These are phyloP conservation scores for Trialeurodes vaporariorum DNA, from an alignment of 1,140 invertebrate species.

Conservation along the genomic window DNA sequence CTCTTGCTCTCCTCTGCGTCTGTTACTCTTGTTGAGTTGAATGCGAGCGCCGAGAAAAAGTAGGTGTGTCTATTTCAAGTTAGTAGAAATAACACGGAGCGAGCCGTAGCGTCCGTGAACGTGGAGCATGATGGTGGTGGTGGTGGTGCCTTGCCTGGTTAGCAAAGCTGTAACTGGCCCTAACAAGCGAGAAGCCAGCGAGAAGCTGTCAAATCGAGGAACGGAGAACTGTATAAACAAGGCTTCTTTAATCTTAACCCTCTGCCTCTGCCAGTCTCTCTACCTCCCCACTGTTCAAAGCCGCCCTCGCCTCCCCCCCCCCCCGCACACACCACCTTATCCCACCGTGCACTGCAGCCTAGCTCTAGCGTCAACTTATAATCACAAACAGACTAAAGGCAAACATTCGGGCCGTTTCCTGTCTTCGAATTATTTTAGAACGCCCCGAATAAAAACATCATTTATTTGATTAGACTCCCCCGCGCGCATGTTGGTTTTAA, in stretches of 20 bases:
- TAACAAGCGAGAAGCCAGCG: neutral
- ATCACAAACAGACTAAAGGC: neutral
- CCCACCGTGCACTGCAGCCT: too few species aligned
- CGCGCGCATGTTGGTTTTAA: neutral
- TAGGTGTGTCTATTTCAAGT: neutral
- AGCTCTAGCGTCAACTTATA: neutral
- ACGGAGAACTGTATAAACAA: neutral
- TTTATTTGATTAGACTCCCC: neutral
- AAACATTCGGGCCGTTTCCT: neutral
- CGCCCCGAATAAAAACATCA: neutral
- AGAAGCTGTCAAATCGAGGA: neutral
- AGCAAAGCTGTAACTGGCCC: neutral
- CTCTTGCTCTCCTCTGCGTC: neutral
- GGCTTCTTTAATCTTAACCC: neutral
- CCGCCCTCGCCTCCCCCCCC: too few species aligned
- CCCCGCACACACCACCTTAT: too few species aligned
- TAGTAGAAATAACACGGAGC: neutral
- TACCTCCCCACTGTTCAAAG: too few species aligned
- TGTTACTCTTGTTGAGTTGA: neutral
- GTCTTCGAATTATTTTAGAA: neutral
- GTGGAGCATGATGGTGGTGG: too few species aligned
- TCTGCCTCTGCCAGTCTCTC: too few species aligned
- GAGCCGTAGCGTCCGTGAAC: too few species aligned
- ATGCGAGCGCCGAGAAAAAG: neutral
- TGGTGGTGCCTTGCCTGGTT: too few species aligned